phyloP scores from a whole-genome alignment of 2,797 vertebrate species.

The Hemitrygon akajei region DNA sequence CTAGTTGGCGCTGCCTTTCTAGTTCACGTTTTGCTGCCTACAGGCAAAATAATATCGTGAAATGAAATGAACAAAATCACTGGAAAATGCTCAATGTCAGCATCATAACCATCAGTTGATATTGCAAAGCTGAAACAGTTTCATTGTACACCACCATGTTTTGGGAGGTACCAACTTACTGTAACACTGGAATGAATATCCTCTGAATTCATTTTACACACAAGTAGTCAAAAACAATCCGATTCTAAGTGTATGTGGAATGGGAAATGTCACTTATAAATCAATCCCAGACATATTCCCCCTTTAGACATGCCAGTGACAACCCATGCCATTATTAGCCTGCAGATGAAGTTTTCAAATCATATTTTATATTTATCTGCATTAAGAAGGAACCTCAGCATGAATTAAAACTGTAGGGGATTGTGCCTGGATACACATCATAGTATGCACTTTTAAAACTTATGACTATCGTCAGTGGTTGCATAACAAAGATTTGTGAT shows the following conservation, averaged over 20 bases:
- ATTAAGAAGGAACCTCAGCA: neutral
- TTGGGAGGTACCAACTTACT: neutral
- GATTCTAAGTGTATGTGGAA: neutral
- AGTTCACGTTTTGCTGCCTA: constrained; percentile 90
- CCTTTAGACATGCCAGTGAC: neutral
- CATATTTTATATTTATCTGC: neutral
- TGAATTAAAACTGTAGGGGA: neutral
- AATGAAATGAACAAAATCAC: neutral
- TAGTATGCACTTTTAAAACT: neutral
- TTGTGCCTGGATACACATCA: neutral
- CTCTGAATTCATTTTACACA: neutral
- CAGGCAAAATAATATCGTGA: constrained; percentile 12
- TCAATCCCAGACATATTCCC: neutral
- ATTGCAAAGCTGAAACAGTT: neutral
- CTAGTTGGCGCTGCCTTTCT: constrained; percentile 78
- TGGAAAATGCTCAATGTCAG: neutral
- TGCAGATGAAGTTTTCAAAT: neutral
- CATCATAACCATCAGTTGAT: no score
- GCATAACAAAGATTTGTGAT: no score
- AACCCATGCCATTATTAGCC: neutral
- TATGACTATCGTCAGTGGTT: no score
- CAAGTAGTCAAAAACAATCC: neutral
- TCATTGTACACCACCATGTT: neutral
- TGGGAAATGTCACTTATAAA: neutral
- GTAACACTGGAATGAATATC: neutral